A percentile compares a stretch with the other conserved stretches of the same genome.
These are phyloP conservation scores for Terebella lapidaria DNA, from an alignment of 2,888 invertebrate genomes.

Conservation along the genomic window DNA sequence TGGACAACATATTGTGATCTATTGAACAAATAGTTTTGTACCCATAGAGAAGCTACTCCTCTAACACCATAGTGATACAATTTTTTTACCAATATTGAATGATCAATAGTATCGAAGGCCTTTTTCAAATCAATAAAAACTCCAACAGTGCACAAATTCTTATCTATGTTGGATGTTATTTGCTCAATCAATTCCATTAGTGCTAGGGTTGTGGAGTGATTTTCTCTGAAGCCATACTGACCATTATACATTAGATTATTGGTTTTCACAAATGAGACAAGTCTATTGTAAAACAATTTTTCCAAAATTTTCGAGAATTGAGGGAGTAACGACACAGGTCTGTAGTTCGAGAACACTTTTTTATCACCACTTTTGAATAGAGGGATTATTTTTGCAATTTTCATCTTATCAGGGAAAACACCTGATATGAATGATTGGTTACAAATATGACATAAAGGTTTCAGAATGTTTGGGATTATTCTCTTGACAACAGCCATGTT, in stretches of 20 bases:
- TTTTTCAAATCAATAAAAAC: not conserved
- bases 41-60: not conserved
- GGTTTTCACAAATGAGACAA: not conserved
- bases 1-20: not conserved
- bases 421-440: no score
- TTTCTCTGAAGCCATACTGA: not conserved
- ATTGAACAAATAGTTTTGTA: not conserved
- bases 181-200: not conserved
- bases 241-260: not conserved
- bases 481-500: no score
- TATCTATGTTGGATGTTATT: not conserved
- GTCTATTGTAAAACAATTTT: no score
- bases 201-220: not conserved
- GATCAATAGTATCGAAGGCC: conserved; percentile 1
- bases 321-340: no score
- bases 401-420: no score
- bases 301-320: no score
- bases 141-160: not conserved
- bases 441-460: no score
- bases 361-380: no score
- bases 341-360: no score
- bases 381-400: no score
- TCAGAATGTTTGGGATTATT: no score
- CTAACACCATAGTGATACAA: not conserved
- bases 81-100: not conserved